Conservation (phyloP, 92 coral and sea anemone genomes). For the Siderastrea siderea region DNA sequence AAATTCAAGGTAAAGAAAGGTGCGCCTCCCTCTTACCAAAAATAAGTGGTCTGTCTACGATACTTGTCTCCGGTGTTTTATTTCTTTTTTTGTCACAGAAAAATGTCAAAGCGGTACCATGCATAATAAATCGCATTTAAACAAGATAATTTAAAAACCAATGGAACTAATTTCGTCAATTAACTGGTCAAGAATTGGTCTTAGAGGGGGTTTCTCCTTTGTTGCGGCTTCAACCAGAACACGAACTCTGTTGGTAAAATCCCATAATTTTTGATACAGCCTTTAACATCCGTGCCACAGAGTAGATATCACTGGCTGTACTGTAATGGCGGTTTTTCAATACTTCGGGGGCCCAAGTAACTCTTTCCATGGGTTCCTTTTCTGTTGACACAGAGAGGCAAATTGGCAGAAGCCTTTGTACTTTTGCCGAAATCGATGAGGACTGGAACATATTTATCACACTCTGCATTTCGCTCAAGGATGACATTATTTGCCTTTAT, state of each 20-base stretch:
- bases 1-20: too few relatives aligned
- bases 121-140: too few relatives aligned
- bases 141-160: too few relatives aligned
- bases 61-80: too few relatives aligned
- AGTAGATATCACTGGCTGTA: conserved; percentile 13
- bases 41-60: too few relatives aligned
- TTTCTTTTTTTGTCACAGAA: too few relatives aligned
- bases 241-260: conserved; percentile 3
- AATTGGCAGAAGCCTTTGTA: not conserved
- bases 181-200: not conserved
- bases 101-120: too few relatives aligned
- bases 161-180: not conserved
- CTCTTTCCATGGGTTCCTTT: not conserved
- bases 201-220: not conserved
- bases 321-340: not conserved
- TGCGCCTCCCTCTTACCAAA: too few relatives aligned
- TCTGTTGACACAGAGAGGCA: not conserved
- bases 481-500: not conserved
- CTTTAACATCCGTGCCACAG: conserved; percentile 5
- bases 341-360: not conserved
- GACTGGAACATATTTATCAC: not conserved
- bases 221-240: not conserved
- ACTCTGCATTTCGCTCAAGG: not conserved
- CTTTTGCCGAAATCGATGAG: not conserved
- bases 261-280: conserved; percentile 1